phyloP scores from a whole-genome alignment of 1,140 invertebrate genomes.

The Lepidostoma basale region DNA sequence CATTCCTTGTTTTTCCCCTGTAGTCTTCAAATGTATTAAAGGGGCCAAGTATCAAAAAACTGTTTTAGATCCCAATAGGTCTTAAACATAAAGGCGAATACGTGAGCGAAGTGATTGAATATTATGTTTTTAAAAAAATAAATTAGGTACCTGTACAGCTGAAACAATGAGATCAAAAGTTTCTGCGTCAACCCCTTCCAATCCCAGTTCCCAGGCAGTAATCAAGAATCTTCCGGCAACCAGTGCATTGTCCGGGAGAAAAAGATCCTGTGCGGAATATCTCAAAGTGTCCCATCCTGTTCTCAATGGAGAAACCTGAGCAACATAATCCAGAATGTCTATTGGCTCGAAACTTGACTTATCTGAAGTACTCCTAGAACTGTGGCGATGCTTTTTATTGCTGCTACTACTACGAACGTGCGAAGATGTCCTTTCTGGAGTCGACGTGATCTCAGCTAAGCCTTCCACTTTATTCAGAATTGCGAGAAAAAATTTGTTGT shows the following conservation, averaged over 20 bases:
- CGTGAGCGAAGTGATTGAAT: too few species aligned
- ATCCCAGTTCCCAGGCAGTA: constrained; percentile 80
- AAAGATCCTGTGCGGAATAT: constrained; percentile 69
- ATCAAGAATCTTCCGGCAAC: constrained; percentile 79
- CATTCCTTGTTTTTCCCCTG: too few species aligned
- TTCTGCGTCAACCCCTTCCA: constrained; percentile 78
- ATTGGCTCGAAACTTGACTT: constrained; percentile 70
- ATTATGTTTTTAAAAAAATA: too few species aligned
- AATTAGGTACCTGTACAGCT: constrained; percentile 66
- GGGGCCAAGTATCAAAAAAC: too few species aligned
- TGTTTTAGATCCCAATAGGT: too few species aligned
- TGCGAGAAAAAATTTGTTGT: constrained; percentile 83
- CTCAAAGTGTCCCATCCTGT: constrained; percentile 55
- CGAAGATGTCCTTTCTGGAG: constrained; percentile 47
- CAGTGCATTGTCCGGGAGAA: constrained; percentile 77
- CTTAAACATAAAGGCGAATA: too few species aligned
- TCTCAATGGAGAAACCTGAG: constrained; percentile 54
- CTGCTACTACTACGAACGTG: constrained; percentile 52
- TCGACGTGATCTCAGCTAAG: constrained; percentile 63
- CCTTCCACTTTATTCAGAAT: constrained; percentile 80
- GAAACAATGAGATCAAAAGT: constrained; percentile 76
- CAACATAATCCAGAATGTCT: constrained; percentile 61
- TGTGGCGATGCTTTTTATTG: constrained; percentile 63
- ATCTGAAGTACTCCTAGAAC: constrained; percentile 64
- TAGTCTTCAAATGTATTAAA: too few species aligned